phyloP scores from a whole-genome alignment of 1,140 invertebrate species.

The Aphis gossypii region DNA sequence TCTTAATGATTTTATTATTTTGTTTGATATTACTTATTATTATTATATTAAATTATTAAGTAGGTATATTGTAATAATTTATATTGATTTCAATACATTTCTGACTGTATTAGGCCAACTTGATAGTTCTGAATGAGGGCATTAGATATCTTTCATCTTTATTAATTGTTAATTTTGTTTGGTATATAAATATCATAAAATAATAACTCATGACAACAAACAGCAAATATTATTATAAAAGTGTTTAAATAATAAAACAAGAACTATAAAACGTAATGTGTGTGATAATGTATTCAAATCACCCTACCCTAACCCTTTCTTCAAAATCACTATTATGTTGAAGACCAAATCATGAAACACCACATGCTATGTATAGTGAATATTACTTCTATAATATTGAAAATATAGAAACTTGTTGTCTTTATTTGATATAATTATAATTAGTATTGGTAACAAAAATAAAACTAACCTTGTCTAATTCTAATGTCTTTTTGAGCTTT shows the following conservation, averaged over 20 bases:
- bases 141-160: neutral
- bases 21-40: no score
- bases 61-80: no score
- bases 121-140: no score
- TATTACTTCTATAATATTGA: neutral
- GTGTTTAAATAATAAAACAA: neutral
- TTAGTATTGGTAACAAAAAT: neutral
- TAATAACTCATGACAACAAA: no score
- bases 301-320: neutral
- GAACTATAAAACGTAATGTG: neutral
- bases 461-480: slow-evolving; percentile 68
- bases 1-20: neutral
- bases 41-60: neutral
- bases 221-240: no score
- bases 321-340: neutral
- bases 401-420: neutral
- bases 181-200: neutral
- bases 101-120: no score
- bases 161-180: neutral
- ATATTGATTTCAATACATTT: no score
- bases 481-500: slow-evolving; percentile 67
- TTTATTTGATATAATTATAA: neutral
- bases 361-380: neutral
- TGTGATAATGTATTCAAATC: neutral
- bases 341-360: neutral